Conservation (phyloP, 2,113 vertebrate genomes). For the Polypterus bichir region DNA sequence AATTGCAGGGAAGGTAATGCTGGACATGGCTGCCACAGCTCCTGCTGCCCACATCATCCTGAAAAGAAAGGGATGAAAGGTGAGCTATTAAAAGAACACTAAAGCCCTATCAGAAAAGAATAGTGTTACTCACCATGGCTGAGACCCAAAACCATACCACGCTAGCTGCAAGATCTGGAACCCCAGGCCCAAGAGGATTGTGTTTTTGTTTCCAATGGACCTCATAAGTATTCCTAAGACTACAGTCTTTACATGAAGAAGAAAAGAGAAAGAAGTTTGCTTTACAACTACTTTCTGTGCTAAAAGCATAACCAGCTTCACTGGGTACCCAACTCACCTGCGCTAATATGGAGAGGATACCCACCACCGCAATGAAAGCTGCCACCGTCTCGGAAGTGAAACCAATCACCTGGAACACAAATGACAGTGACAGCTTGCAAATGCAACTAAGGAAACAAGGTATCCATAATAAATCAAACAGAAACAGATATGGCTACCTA, state of each 20-base stretch:
- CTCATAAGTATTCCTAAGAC: constrained; percentile 79
- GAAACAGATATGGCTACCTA: too few species aligned
- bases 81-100: background rate
- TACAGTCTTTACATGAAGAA: constrained; percentile 52
- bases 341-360: constrained; percentile 79
- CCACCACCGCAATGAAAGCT: constrained; percentile 77
- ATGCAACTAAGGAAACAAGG: too few species aligned
- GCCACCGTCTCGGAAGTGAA: constrained; percentile 76
- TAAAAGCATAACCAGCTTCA: background rate
- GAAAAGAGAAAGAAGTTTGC: constrained; percentile 6
- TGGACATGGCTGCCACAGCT: constrained; percentile 80
- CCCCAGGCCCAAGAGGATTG: constrained; percentile 73
- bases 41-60: constrained; percentile 94
- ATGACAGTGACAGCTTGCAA: too few species aligned
- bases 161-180: constrained; percentile 86
- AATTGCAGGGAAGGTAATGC: constrained; percentile 77
- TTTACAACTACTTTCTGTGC: too few species aligned
- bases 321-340: constrained; percentile 50
- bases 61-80: constrained; percentile 1
- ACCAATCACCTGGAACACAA: constrained; percentile 57
- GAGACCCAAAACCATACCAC: constrained; percentile 82
- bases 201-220: constrained; percentile 83
- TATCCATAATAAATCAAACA: too few species aligned
- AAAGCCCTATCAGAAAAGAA: background rate
- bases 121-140: constrained; percentile 68